Evolutionary conservation across 2,888 invertebrate species (phyloP).

Genomic region (Perizoma affinitatum): DNA sequence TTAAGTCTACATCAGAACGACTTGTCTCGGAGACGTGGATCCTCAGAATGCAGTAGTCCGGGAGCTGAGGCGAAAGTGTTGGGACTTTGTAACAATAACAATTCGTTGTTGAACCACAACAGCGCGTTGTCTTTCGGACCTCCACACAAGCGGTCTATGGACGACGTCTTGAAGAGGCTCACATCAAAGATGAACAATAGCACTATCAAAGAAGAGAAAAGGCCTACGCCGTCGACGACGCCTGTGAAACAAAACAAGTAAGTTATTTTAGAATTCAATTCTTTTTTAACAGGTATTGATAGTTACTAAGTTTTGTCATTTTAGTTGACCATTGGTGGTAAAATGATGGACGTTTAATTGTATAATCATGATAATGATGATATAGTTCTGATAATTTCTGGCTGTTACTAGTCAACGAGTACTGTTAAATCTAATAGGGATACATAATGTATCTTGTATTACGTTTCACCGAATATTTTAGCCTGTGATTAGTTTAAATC

Average conservation of each 20-base stretch:
- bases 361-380: constrained; percentile 22
- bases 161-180: constrained; percentile 93
- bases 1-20: constrained; percentile 84
- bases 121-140: constrained; percentile 76
- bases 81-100: constrained; percentile 86
- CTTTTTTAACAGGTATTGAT: background rate
- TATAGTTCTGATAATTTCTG: constrained; percentile 17
- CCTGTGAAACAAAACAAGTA: constrained; percentile 84
- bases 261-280: constrained; percentile 46
- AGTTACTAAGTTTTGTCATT: constrained; percentile 11
- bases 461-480: constrained; percentile 5
- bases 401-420: constrained; percentile 13
- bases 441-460: constrained; percentile 8
- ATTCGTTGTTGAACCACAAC: constrained; percentile 86
- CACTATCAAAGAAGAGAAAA: constrained; percentile 88
- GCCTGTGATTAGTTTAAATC: no score
- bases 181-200: constrained; percentile 94
- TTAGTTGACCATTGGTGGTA: constrained; percentile 13
- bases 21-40: constrained; percentile 77
- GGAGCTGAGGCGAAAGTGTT: constrained; percentile 87
- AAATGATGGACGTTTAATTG: constrained; percentile 15
- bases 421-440: constrained; percentile 1
- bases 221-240: constrained; percentile 88
- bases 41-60: constrained; percentile 90
- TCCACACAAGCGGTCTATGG: constrained; percentile 92